These are phyloP conservation scores for Achatina immaculata DNA, from an alignment of 1,140 invertebrate species.

Conservation along the genomic window DNA sequence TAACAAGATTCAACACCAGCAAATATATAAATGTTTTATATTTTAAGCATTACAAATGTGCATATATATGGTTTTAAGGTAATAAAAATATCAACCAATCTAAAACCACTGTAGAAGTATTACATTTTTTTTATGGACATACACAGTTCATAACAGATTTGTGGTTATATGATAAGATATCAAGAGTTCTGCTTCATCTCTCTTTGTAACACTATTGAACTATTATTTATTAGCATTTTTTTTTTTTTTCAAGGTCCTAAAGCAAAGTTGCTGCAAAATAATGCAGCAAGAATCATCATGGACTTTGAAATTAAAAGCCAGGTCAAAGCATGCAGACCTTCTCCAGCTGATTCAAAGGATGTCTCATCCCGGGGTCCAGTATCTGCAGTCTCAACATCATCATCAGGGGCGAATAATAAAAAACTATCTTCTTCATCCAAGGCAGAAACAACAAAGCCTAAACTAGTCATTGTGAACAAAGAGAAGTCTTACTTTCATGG, in stretches of 20 bases:
- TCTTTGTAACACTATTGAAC: not conserved
- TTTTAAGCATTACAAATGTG: no score
- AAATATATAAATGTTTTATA: no score
- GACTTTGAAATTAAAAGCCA: conserved; percentile 45
- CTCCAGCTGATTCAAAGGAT: conserved; percentile 12
- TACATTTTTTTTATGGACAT: no score
- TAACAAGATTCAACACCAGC: no score
- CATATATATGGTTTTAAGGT: no score
- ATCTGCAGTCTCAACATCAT: not conserved
- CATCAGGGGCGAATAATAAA: not conserved
- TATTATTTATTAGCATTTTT: not conserved
- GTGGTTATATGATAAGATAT: no score
- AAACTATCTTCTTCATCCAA: not conserved
- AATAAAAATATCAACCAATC: no score
- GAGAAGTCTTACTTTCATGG: conserved; percentile 48
- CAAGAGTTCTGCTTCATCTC: no score
- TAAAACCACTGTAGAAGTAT: no score
- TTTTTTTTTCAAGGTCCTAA: conserved; percentile 47
- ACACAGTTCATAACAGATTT: no score
- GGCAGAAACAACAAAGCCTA: conserved; percentile 35
- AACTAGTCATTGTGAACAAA: conserved; percentile 48
- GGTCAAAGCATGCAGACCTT: not conserved
- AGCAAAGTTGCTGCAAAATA: conserved; percentile 37
- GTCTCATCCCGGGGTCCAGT: not conserved
- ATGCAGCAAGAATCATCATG: conserved; percentile 42